A percentile compares a stretch with the other conserved stretches of the same genome.
These are phyloP conservation scores for Torymus tubicola DNA, from an alignment of 2,888 invertebrate genomes.

Conservation along the genomic window DNA sequence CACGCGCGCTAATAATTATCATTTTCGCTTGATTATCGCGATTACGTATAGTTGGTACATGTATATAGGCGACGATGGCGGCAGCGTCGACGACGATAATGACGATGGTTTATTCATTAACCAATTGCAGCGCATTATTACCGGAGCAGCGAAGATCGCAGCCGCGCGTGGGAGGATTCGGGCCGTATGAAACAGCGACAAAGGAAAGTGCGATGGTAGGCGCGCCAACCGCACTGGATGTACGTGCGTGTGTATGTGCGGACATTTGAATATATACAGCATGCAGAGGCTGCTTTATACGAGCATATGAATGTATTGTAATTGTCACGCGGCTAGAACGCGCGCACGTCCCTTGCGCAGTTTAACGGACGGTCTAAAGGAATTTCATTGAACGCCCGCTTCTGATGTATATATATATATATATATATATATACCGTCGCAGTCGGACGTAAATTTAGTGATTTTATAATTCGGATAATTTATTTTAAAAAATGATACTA, in stretches of 20 bases:
- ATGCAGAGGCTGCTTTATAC: constrained; percentile 8
- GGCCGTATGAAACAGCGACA: too few relatives aligned
- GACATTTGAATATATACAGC: constrained; percentile 42
- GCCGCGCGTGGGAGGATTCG: background rate
- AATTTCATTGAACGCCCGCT: too few relatives aligned
- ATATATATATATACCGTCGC: too few relatives aligned
- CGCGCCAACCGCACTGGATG: background rate
- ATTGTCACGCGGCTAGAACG: constrained; percentile 1
- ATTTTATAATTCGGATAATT: too few relatives aligned
- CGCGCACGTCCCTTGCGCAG: background rate
- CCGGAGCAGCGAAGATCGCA: constrained; percentile 14
- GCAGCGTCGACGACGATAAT: constrained; percentile 4
- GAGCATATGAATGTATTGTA: constrained; percentile 32
- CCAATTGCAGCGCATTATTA: constrained; percentile 13
- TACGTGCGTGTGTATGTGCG: background rate
- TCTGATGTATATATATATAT: too few relatives aligned
- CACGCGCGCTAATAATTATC: background rate
- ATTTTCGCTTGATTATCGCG: background rate
- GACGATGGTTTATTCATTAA: constrained; percentile 41
- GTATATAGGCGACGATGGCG: too few relatives aligned
- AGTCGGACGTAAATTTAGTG: too few relatives aligned
- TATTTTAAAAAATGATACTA: too few relatives aligned
- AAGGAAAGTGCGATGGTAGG: background rate
- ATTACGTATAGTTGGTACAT: background rate
- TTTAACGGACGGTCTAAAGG: too few relatives aligned